These are phyloP conservation scores for Biston stratarius DNA, from an alignment of 2,888 invertebrate species.

Conservation along the genomic window DNA sequence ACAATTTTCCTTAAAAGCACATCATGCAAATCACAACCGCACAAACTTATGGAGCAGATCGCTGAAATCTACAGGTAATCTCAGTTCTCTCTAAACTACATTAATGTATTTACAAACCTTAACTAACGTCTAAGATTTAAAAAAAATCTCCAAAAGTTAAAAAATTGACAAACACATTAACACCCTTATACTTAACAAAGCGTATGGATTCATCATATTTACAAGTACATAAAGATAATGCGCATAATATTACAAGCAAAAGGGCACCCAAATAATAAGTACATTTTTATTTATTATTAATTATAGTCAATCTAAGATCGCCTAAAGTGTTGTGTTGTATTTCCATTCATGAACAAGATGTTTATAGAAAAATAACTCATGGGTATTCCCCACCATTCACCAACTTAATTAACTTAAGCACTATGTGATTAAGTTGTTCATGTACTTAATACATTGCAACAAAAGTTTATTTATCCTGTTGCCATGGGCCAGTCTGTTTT, in stretches of 20 bases:
- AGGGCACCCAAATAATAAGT: slow-evolving; percentile 80
- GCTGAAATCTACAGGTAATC: slow-evolving; percentile 64
- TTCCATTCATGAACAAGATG: not conserved
- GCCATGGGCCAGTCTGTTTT: no score
- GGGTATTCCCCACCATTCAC: no score
- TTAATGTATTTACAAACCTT: slow-evolving; percentile 71
- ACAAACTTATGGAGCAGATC: slow-evolving; percentile 52
- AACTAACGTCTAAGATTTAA: slow-evolving; percentile 62
- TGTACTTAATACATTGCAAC: no score
- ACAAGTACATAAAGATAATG: slow-evolving; percentile 74
- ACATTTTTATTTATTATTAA: slow-evolving; percentile 62
- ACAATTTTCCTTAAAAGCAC: slow-evolving; percentile 20
- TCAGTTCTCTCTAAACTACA: slow-evolving; percentile 68
- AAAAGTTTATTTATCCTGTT: no score
- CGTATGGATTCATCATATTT: slow-evolving; percentile 85
- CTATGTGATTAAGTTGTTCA: no score
- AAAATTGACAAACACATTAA: slow-evolving; percentile 85
- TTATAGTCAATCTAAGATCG: slow-evolving; percentile 48
- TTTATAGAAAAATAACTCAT: no score
- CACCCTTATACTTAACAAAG: slow-evolving; percentile 84
- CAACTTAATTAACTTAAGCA: no score
- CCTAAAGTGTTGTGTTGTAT: slow-evolving; percentile 43
- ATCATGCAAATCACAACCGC: slow-evolving; percentile 62
- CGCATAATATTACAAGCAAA: slow-evolving; percentile 77
- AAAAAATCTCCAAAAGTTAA: slow-evolving; percentile 79